Percentiles rank a stretch among this genome's conserved stretches.
phyloP scores from a whole-genome alignment of 2,797 vertebrate genomes.

The Eremophila alpestris region DNA sequence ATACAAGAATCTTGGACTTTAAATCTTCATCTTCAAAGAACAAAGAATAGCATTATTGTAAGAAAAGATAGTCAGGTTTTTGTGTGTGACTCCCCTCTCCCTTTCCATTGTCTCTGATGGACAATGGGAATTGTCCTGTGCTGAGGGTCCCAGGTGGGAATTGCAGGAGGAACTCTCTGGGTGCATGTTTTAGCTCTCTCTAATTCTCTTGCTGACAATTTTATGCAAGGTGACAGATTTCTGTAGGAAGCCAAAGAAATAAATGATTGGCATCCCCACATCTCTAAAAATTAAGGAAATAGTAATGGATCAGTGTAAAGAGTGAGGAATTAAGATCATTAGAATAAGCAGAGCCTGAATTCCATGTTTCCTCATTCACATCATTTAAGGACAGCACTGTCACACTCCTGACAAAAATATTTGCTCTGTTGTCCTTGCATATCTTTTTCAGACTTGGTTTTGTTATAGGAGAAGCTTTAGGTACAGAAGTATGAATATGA shows the following conservation, averaged over 20 bases:
- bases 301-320: not conserved
- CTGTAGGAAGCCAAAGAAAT: constrained; percentile 32
- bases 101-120: not conserved
- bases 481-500: not conserved
- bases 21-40: not conserved
- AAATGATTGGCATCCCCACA: not conserved
- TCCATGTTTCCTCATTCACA: not conserved
- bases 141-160: not conserved
- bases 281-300: constrained; percentile 14
- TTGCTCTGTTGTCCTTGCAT: not conserved
- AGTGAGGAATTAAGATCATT: not conserved
- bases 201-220: constrained; percentile 5
- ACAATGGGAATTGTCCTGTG: not conserved
- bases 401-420: not conserved
- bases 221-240: constrained; percentile 43
- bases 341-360: not conserved
- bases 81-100: not conserved
- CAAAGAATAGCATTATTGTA: accelerated
- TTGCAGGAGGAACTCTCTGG: not conserved
- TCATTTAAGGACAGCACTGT: not conserved
- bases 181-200: not conserved
- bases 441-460: not conserved
- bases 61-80: not conserved
- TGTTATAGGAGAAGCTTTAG: not conserved
- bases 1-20: not conserved